A percentile compares a stretch with the other conserved stretches of the same genome.
phyloP scores from a whole-genome alignment of 2,888 invertebrate genomes.

The Neelides folsomi region DNA sequence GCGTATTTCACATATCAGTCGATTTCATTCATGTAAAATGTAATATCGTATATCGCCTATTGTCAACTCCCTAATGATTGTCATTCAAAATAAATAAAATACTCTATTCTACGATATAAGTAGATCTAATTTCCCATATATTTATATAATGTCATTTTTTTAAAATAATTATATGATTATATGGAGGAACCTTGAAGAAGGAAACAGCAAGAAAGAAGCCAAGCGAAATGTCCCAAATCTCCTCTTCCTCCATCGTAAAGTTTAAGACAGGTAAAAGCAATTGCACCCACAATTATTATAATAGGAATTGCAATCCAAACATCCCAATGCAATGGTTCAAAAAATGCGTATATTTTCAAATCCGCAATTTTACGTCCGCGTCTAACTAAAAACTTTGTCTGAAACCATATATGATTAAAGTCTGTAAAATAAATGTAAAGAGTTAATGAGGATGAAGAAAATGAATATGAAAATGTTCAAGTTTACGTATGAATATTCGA shows the following conservation, averaged over 20 bases:
- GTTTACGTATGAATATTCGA: slow-evolving; percentile 30
- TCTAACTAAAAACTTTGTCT: slow-evolving; percentile 27
- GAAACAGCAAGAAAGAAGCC: slow-evolving; percentile 27
- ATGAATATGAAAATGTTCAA: too few relatives aligned
- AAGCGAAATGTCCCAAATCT: slow-evolving; percentile 16
- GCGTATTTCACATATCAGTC: too few relatives aligned
- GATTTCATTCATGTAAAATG: too few relatives aligned
- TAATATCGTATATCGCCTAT: too few relatives aligned
- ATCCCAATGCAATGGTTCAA: slow-evolving; percentile 24
- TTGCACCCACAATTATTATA: slow-evolving; percentile 16
- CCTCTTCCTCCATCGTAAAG: slow-evolving; percentile 13
- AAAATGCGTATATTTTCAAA: slow-evolving; percentile 25
- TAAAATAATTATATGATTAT: too few relatives aligned
- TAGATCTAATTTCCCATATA: too few relatives aligned
- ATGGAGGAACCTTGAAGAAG: slow-evolving; percentile 21
- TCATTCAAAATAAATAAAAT: too few relatives aligned
- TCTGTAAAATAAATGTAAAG: too few relatives aligned
- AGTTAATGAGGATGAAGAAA: background rate
- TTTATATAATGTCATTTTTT: too few relatives aligned
- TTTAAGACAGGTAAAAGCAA: slow-evolving; percentile 18
- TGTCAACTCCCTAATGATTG: too few relatives aligned
- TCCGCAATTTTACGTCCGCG: slow-evolving; percentile 23
- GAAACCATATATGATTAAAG: background rate
- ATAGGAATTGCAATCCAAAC: slow-evolving; percentile 26
- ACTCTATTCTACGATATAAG: too few relatives aligned